Percentiles rank a stretch among this genome's conserved stretches.
Evolutionary conservation across 2,888 invertebrate genomes (phyloP).

Genomic region (Lissonota sp.): DNA sequence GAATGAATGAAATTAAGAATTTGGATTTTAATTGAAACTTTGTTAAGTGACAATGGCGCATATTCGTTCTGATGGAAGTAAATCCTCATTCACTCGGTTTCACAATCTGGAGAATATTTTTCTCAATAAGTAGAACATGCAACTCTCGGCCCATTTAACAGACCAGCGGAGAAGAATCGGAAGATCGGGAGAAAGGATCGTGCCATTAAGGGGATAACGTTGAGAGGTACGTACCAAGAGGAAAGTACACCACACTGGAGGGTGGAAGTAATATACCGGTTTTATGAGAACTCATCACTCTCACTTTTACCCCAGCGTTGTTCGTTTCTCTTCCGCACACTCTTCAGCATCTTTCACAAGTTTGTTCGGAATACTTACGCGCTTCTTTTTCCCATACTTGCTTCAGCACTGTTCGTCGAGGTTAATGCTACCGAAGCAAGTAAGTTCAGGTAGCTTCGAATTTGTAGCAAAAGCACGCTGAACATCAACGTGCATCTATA

Average conservation of each 20-base stretch:
- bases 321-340: constrained; percentile 29
- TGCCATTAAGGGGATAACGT: constrained; percentile 26
- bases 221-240: constrained; percentile 4
- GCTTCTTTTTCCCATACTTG: constrained; percentile 5
- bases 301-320: constrained; percentile 49
- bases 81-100: too few relatives aligned
- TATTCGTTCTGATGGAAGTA: too few relatives aligned
- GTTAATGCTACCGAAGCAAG: background rate
- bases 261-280: constrained; percentile 60
- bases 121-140: too few relatives aligned
- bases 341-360: constrained; percentile 21
- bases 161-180: background rate
- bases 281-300: constrained; percentile 67
- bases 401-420: constrained; percentile 12
- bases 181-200: constrained; percentile 31
- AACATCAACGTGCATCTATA: background rate
- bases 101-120: too few relatives aligned
- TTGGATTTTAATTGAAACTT: too few relatives aligned
- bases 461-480: constrained; percentile 29
- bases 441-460: constrained; percentile 31
- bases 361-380: constrained; percentile 28
- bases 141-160: background rate
- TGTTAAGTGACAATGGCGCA: too few relatives aligned
- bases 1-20: too few relatives aligned
- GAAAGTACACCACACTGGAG: constrained; percentile 31